These are phyloP conservation scores for Chalcis sispes DNA, from an alignment of 2,888 invertebrate genomes.

Conservation along the genomic window DNA sequence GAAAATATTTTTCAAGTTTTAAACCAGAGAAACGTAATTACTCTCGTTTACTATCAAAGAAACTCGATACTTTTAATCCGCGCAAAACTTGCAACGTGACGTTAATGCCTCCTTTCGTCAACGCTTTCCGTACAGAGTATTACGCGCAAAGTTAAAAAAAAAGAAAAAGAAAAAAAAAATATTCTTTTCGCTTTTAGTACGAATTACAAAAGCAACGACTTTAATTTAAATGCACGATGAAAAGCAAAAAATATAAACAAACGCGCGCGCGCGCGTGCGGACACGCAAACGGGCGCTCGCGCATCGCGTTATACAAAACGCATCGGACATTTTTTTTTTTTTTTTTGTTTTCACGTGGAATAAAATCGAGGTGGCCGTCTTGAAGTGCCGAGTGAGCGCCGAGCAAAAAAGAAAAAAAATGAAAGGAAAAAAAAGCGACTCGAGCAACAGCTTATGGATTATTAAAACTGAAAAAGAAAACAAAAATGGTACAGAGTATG, in stretches of 20 bases:
- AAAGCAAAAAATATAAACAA: slow-evolving; percentile 22
- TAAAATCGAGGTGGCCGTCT: too few species aligned
- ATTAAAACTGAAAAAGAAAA: slow-evolving; percentile 28
- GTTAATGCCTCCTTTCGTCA: neutral
- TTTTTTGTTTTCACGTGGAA: too few species aligned
- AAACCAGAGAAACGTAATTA: neutral
- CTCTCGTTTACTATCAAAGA: neutral
- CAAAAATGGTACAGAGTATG: too few species aligned
- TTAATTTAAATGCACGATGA: slow-evolving; percentile 39
- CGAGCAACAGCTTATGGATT: slow-evolving; percentile 30
- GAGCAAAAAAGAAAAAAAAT: slow-evolving; percentile 4
- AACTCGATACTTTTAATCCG: neutral
- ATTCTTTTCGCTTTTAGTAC: neutral
- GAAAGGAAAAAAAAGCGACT: neutral
- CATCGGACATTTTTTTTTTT: neutral
- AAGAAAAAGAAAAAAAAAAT: slow-evolving; percentile 16
- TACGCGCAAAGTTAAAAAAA: too few species aligned
- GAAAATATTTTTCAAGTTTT: too few species aligned
- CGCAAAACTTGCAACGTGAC: slow-evolving; percentile 6
- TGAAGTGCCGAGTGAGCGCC: too few species aligned
- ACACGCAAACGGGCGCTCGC: too few species aligned
- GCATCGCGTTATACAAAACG: neutral
- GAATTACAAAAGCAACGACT: slow-evolving; percentile 28
- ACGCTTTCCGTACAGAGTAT: neutral
- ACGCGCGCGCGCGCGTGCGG: neutral